These are phyloP conservation scores for Luehdorfia chinensis DNA, from an alignment of 1,140 invertebrate species.

Conservation along the genomic window DNA sequence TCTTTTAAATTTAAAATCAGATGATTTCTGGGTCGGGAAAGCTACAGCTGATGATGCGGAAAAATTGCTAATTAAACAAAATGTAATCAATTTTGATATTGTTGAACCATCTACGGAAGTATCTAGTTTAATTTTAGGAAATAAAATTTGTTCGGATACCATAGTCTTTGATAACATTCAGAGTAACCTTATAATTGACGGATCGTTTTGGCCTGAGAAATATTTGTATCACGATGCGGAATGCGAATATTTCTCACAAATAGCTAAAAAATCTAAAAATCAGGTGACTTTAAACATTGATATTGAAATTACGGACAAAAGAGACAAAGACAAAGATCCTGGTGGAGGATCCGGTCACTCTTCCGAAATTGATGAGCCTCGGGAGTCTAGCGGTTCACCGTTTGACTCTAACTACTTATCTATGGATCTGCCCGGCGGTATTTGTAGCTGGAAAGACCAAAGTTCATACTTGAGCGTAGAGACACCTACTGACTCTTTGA, in stretches of 20 bases:
- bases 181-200: conserved; percentile 72
- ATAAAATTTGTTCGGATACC: conserved; percentile 12
- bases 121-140: neutral
- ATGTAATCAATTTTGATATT: conserved; percentile 6
- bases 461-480: conserved; percentile 86
- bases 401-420: conserved; percentile 82
- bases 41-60: conserved; percentile 48
- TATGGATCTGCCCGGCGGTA: conserved; percentile 85
- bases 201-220: conserved; percentile 80
- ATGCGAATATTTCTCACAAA: conserved; percentile 75
- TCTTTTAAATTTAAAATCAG: conserved; percentile 38
- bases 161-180: conserved; percentile 25
- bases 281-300: conserved; percentile 50
- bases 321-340: conserved; percentile 80
- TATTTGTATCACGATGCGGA: conserved; percentile 81
- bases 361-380: conserved; percentile 69
- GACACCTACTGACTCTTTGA: conserved; percentile 46
- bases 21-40: conserved; percentile 59
- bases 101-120: conserved; percentile 1
- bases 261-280: conserved; percentile 68
- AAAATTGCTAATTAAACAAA: conserved; percentile 34
- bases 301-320: conserved; percentile 65
- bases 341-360: conserved; percentile 78
- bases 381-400: conserved; percentile 51
- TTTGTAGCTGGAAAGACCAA: conserved; percentile 89